phyloP scores from a whole-genome alignment of 2,888 invertebrate species.

The Tryphoninae sp. region DNA sequence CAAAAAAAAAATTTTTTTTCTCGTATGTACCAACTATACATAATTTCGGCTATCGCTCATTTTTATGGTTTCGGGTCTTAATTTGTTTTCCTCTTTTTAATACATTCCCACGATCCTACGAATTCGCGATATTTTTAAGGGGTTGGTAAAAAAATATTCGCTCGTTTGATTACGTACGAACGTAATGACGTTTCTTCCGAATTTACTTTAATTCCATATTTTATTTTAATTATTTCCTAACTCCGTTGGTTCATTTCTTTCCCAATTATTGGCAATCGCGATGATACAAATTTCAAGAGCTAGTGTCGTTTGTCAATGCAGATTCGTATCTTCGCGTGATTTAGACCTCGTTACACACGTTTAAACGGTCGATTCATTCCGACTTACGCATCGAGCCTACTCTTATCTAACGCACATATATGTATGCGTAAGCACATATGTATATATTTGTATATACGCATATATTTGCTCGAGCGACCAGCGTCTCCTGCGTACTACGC shows the following conservation, averaged over 20 bases:
- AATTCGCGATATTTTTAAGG: neutral
- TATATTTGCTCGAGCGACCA: conserved; percentile 12
- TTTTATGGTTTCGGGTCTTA: conserved; percentile 9
- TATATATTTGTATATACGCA: neutral
- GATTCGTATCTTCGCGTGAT: neutral
- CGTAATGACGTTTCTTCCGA: no score
- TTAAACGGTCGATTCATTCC: conserved; percentile 4
- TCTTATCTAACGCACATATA: neutral
- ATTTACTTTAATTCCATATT: neutral
- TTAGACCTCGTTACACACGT: conserved; percentile 16
- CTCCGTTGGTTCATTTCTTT: neutral
- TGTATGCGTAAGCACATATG: neutral
- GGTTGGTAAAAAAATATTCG: neutral
- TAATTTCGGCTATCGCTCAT: conserved; percentile 9
- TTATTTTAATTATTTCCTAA: neutral
- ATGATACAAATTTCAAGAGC: conserved; percentile 5
- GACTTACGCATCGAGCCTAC: conserved; percentile 5
- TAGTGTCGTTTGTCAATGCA: neutral
- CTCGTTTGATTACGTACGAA: no score
- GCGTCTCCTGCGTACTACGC: conserved; percentile 32
- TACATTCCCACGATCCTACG: neutral
- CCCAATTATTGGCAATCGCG: neutral
- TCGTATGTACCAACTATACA: neutral
- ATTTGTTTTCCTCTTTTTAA: neutral
- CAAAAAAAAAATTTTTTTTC: conserved; percentile 43